These are phyloP conservation scores for Drosophila busckii DNA, from an alignment of 1,140 invertebrate genomes.

Conservation along the genomic window DNA sequence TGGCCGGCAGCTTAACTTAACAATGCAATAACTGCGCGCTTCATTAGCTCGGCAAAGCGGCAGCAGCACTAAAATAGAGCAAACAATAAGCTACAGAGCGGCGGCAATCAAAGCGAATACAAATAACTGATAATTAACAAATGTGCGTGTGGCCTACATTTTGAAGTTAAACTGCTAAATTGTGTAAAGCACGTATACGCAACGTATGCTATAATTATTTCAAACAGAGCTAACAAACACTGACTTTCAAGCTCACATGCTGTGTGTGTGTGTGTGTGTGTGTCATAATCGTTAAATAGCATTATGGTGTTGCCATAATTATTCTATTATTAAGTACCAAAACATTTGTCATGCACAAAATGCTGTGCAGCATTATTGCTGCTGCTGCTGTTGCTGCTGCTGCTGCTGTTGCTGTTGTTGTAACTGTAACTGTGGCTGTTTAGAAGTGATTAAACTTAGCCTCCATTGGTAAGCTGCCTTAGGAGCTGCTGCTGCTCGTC, in stretches of 20 bases:
- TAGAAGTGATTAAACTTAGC: constrained; percentile 71
- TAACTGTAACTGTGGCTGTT: constrained; percentile 45
- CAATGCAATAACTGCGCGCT: constrained; percentile 19
- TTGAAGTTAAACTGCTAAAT: not conserved
- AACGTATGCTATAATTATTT: no score
- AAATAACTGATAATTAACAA: no score
- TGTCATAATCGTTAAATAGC: constrained; percentile 66
- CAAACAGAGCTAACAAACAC: no score
- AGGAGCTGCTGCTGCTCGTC: constrained; percentile 13
- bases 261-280: constrained; percentile 24
- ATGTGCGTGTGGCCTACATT: not conserved
- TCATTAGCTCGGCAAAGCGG: no score
- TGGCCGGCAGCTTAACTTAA: not conserved
- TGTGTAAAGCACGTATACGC: constrained; percentile 20
- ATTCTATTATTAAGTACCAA: constrained; percentile 76
- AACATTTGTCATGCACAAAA: constrained; percentile 71
- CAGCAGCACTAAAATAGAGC: no score
- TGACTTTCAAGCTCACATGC: not conserved
- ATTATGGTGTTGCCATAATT: constrained; percentile 73
- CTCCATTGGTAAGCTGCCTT: constrained; percentile 44
- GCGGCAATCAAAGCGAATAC: no score
- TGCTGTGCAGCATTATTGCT: constrained; percentile 33
- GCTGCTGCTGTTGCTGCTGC: constrained; percentile 1
- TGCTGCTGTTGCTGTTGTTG: constrained; percentile 4
- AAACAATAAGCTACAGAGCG: no score